These are phyloP conservation scores for Cygnus olor DNA, from an alignment of 2,797 vertebrate species.

Conservation along the genomic window DNA sequence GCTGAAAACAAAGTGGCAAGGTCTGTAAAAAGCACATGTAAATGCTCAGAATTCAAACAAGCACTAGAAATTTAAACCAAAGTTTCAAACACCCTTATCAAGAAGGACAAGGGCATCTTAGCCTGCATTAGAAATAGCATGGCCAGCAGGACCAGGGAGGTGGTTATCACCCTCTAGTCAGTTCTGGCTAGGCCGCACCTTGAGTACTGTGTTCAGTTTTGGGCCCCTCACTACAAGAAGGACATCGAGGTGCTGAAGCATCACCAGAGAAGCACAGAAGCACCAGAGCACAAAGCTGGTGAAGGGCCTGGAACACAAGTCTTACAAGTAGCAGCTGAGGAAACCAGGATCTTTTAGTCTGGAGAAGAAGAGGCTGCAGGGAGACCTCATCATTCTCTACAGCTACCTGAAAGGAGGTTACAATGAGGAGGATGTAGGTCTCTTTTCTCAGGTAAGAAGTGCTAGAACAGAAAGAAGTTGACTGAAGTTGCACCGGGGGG, in stretches of 20 bases:
- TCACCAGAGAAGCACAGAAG: background rate
- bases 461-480: background rate
- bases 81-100: background rate
- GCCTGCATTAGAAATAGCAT: background rate
- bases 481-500: background rate
- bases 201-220: background rate
- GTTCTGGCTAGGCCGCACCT: background rate
- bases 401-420: background rate
- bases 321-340: background rate
- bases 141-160: background rate
- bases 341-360: background rate
- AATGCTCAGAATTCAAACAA: background rate
- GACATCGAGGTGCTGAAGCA: background rate
- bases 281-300: background rate
- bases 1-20: background rate
- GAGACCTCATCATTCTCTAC: background rate
- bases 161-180: background rate
- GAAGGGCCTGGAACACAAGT: background rate
- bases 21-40: background rate
- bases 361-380: background rate
- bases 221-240: background rate
- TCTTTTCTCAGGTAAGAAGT: background rate
- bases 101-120: background rate
- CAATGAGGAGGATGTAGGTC: background rate
- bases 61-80: background rate